Base-by-base conservation (phyloP, 2,888 invertebrate genomes). In the Blomia tropicalis region DNA sequence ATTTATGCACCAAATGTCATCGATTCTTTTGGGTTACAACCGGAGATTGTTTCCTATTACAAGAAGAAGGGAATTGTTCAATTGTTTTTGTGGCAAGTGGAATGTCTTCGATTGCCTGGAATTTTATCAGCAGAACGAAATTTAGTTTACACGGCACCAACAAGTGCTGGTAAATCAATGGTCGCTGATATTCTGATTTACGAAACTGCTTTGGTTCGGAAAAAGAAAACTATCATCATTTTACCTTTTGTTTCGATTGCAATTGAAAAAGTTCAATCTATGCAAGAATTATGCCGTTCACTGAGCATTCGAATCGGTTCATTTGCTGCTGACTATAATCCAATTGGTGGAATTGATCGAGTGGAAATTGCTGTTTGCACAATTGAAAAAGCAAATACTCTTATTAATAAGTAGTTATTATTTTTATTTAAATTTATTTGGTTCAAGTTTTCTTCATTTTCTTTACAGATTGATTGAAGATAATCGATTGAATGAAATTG, bases 241-340 rank as follows among this genome's bases (percentile, higher is more conserved):
- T 75, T 96, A 61, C 98, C 96, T 0, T 98, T 92, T 79, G 87
- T 98, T 2, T 93, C 96, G 1, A 89, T 96, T 62, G 92, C 93
- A 0, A 79, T 91, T 69, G 96, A 98, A 74, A 96, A 96, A 77
- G 88, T 90, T 83, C 83, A 83, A 72, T 65, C 69, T 66, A 70
- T 73, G 22, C 75, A 85, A 81, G 84, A 85, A 70, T 79, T 93
- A 68, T 80, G 91, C 64, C 82, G 83, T 41, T 81, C 82, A 62
- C 83, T 84, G 68, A 91, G 91, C 5, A 79, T 95, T 51, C 77
- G 86, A 66, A 92, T 95, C 1, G 90, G 89, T 73, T 95, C 95
- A 0, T 95, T 88, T 73, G 92, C 92, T 84, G 96, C 96, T 0
- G 84, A 86, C 19, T 81, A 85, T 70, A 80, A 82, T 54, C 89